Evolutionary conservation across 2,113 vertebrate genomes (phyloP).

Genomic region (Oryzias celebensis): DNA sequence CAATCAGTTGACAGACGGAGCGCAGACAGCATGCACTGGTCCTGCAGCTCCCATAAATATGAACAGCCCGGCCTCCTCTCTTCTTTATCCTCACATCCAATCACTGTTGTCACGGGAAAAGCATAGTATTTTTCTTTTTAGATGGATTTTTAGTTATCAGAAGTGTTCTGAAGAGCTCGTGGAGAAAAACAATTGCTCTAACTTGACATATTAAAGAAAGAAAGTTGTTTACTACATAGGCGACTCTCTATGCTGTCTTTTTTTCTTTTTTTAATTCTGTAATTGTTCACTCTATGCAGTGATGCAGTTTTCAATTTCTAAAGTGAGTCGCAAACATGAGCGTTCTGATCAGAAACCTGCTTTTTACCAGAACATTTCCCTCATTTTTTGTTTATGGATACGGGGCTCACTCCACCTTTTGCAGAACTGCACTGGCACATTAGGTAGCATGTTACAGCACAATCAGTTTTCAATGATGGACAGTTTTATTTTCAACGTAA

Average conservation of each 20-base stretch:
- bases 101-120: conserved; percentile 55
- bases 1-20: conserved; percentile 67
- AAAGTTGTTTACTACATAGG: conserved; percentile 29
- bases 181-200: conserved; percentile 40
- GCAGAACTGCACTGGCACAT: no score
- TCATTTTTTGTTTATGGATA: no score
- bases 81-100: conserved; percentile 64
- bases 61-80: conserved; percentile 42
- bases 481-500: no score
- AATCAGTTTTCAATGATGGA: no score
- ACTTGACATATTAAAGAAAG: conserved; percentile 40
- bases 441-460: no score
- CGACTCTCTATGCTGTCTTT: conserved; percentile 40
- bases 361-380: no score
- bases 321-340: no score
- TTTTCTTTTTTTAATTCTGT: conserved; percentile 13
- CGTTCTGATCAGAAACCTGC: no score
- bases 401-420: no score
- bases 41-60: conserved; percentile 24
- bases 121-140: conserved; percentile 31
- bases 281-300: conserved; percentile 25
- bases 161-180: conserved; percentile 21
- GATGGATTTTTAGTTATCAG: conserved; percentile 49
- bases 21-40: conserved; percentile 26
- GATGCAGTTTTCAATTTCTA: not conserved